Conservation (phyloP, 1,140 invertebrate species). For the Drosophila grimshawi region DNA sequence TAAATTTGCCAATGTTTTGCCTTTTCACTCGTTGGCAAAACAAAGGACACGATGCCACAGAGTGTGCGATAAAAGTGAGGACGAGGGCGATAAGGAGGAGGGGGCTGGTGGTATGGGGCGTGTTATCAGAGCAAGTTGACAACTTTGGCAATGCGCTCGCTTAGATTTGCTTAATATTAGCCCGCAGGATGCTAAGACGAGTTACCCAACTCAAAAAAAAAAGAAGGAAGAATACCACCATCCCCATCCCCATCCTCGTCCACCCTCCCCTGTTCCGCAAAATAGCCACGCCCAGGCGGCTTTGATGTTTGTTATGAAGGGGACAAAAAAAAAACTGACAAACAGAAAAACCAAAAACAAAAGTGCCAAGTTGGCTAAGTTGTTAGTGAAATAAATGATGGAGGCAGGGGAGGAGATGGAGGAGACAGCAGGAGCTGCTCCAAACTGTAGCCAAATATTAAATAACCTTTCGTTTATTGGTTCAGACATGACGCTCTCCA, state of each 20-base stretch:
- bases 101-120: conserved; percentile 21
- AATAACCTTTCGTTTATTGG: conserved; percentile 82
- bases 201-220: conserved; percentile 53
- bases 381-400: conserved; percentile 19
- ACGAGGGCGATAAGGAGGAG: neutral
- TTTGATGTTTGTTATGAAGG: conserved; percentile 65
- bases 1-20: conserved; percentile 82
- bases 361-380: conserved; percentile 72
- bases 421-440: conserved; percentile 18
- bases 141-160: conserved; percentile 79
- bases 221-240: conserved; percentile 1
- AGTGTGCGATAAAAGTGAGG: neutral
- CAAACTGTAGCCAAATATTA: conserved; percentile 73
- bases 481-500: conserved; percentile 63
- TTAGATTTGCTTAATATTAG: conserved; percentile 80
- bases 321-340: conserved; percentile 4
- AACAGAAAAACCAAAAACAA: conserved; percentile 21
- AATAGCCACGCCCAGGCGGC: conserved; percentile 34
- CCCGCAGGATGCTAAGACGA: conserved; percentile 60
- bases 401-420: neutral
- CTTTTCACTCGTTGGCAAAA: conserved; percentile 74
- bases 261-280: neutral
- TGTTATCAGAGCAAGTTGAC: conserved; percentile 75
- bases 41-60: conserved; percentile 38
- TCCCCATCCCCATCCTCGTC: too few relatives aligned